Evolutionary conservation across 1,140 invertebrate genomes (phyloP).

Genomic region (Hyles euphorbiae): DNA sequence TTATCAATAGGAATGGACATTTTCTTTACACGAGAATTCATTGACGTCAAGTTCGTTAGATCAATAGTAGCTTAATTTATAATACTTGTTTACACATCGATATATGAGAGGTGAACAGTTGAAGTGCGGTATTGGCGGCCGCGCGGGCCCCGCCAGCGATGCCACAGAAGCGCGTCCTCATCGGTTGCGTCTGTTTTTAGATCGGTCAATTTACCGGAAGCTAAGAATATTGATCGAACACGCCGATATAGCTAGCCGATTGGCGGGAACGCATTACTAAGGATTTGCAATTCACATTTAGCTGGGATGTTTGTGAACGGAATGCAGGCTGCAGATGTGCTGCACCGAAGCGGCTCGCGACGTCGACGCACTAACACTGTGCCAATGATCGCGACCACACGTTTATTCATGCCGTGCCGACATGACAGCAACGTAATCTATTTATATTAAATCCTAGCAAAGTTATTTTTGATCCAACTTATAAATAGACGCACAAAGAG

Average conservation of each 20-base stretch:
- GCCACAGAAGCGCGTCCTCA: neutral
- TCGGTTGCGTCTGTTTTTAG: constrained; percentile 13
- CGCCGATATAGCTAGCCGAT: constrained; percentile 17
- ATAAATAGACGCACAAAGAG: too few relatives aligned
- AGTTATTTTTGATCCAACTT: too few relatives aligned
- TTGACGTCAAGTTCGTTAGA: constrained; percentile 29
- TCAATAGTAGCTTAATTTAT: constrained; percentile 23
- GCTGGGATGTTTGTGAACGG: constrained; percentile 16
- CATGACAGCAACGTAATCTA: constrained; percentile 27
- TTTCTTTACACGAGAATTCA: constrained; percentile 33
- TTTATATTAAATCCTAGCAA: too few relatives aligned
- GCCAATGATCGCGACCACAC: constrained; percentile 14
- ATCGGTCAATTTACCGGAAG: constrained; percentile 10
- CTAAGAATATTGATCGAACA: constrained; percentile 18
- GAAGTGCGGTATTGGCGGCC: too few relatives aligned
- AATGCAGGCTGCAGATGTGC: constrained; percentile 20
- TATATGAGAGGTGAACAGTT: constrained; percentile 14
- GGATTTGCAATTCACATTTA: constrained; percentile 6
- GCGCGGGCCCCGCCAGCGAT: too few relatives aligned
- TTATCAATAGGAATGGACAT: constrained; percentile 44
- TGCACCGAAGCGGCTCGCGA: constrained; percentile 8
- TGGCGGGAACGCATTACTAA: constrained; percentile 7
- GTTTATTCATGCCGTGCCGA: constrained; percentile 26
- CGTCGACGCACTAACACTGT: constrained; percentile 17
- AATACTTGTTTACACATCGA: constrained; percentile 30